Percentiles rank a stretch among this genome's conserved stretches.
These are phyloP conservation scores for Jaculus jaculus DNA, from an alignment of 2,113 vertebrate genomes.

Conservation along the genomic window DNA sequence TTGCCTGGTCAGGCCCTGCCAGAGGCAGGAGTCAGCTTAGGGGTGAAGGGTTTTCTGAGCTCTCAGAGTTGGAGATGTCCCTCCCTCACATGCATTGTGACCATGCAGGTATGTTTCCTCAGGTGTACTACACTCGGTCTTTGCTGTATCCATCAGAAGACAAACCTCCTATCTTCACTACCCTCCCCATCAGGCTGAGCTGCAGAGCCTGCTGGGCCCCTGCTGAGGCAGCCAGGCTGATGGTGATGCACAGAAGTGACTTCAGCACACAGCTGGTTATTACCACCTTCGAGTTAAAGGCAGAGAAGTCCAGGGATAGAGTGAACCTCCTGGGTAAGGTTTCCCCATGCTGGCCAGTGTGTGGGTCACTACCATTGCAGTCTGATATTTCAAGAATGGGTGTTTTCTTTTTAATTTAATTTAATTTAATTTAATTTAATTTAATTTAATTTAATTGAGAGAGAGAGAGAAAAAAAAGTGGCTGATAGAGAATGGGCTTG, in stretches of 20 bases:
- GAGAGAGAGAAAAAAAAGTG: too few relatives aligned
- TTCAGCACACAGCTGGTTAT: slow-evolving; percentile 51
- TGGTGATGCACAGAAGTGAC: slow-evolving; percentile 65
- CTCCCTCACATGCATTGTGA: neutral
- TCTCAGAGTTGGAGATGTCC: neutral
- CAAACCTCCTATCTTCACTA: slow-evolving; percentile 72
- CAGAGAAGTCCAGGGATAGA: slow-evolving; percentile 83
- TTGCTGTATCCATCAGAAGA: slow-evolving; percentile 78
- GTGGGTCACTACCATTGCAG: neutral
- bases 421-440: too few relatives aligned
- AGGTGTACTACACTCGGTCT: slow-evolving; percentile 83
- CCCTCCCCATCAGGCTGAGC: slow-evolving; percentile 74
- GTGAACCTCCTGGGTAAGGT: slow-evolving; percentile 77
- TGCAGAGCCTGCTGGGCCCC: slow-evolving; percentile 84
- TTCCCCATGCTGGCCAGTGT: neutral
- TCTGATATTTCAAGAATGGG: neutral
- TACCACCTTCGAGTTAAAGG: slow-evolving; percentile 80
- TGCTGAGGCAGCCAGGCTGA: slow-evolving; percentile 82
- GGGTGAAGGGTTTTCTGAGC: neutral
- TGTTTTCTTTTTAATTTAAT: too few relatives aligned
- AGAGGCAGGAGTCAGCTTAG: neutral
- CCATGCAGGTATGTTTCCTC: neutral
- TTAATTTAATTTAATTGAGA: too few relatives aligned
- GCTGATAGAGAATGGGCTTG: too few relatives aligned
- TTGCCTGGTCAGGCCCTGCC: neutral